Conservation (phyloP, 2,888 invertebrate species). For the Gibbula magus region DNA sequence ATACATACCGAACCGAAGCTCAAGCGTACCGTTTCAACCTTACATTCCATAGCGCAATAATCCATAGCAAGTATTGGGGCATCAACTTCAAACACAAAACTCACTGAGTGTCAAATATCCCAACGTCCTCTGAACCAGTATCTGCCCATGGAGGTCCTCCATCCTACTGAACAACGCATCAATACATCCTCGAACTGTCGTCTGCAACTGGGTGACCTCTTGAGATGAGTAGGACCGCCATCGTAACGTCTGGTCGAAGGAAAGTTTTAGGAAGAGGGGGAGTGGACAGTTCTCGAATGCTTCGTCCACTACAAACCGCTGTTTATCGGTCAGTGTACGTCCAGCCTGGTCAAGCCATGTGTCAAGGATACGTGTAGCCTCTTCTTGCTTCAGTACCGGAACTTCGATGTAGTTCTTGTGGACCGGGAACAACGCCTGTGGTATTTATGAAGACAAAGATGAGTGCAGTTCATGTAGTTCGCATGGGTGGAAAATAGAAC, state of each 20-base stretch:
- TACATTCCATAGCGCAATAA: no score
- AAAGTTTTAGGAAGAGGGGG: constrained; percentile 67
- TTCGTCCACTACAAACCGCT: constrained; percentile 48
- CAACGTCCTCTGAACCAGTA: constrained; percentile 64
- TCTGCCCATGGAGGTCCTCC: constrained; percentile 63
- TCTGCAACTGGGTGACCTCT: constrained; percentile 48
- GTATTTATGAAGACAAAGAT: no score
- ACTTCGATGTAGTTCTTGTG: constrained; percentile 49
- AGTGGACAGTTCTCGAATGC: constrained; percentile 59
- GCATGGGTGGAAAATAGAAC: no score
- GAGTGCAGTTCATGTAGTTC: no score
- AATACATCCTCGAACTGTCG: constrained; percentile 57
- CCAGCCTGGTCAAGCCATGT: constrained; percentile 56
- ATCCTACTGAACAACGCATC: constrained; percentile 55
- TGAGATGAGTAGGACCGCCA: constrained; percentile 66
- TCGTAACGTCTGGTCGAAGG: constrained; percentile 63
- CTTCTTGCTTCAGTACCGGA: constrained; percentile 48
- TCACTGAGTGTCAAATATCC: constrained; percentile 65
- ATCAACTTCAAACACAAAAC: no score
- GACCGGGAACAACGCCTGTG: constrained; percentile 32
- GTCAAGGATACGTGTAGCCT: constrained; percentile 60
- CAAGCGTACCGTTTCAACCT: no score
- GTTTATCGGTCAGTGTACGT: constrained; percentile 54
- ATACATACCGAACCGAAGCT: no score
- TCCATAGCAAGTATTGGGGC: no score